Conservation (phyloP, 2,797 vertebrate species). For the Lates japonicus region DNA sequence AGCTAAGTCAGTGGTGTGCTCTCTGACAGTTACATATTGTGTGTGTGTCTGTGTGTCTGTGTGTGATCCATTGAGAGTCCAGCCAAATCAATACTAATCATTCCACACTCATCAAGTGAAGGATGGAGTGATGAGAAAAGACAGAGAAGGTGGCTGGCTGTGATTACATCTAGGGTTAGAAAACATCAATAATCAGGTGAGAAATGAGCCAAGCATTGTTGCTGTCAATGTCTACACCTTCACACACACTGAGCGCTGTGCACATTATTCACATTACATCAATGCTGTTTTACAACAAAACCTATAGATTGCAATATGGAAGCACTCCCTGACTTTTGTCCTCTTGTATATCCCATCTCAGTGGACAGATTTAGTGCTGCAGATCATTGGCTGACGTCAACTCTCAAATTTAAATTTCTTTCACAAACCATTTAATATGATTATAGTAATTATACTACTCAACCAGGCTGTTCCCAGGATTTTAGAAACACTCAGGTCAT, state of each 20-base stretch:
- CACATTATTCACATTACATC: slow-evolving; percentile 19
- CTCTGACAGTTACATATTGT: slow-evolving; percentile 36
- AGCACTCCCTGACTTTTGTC: background rate
- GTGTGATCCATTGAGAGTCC: slow-evolving; percentile 35
- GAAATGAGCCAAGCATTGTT: slow-evolving; percentile 44
- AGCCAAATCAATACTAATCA: slow-evolving; percentile 69
- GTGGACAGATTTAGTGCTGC: background rate
- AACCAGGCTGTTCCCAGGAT: background rate
- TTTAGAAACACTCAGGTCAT: background rate
- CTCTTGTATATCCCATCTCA: background rate
- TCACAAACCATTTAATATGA: background rate
- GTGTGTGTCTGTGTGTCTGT: slow-evolving; percentile 10
- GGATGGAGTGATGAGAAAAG: slow-evolving; percentile 27
- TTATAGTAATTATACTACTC: background rate
- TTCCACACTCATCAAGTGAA: slow-evolving; percentile 49
- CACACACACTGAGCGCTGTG: background rate
- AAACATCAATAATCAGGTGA: slow-evolving; percentile 55
- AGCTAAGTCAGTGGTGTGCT: slow-evolving; percentile 13
- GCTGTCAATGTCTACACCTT: slow-evolving; percentile 24
- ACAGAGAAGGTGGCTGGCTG: slow-evolving; percentile 38
- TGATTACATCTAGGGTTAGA: slow-evolving; percentile 56
- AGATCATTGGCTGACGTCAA: slow-evolving; percentile 12
- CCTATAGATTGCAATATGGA: background rate
- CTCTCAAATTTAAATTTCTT: slow-evolving; percentile 27
- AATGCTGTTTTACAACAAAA: slow-evolving; percentile 6